Percentiles rank a stretch among this genome's conserved stretches.
phyloP scores from a whole-genome alignment of 2,888 invertebrate genomes.

The Pollenia griseotomentosa region DNA sequence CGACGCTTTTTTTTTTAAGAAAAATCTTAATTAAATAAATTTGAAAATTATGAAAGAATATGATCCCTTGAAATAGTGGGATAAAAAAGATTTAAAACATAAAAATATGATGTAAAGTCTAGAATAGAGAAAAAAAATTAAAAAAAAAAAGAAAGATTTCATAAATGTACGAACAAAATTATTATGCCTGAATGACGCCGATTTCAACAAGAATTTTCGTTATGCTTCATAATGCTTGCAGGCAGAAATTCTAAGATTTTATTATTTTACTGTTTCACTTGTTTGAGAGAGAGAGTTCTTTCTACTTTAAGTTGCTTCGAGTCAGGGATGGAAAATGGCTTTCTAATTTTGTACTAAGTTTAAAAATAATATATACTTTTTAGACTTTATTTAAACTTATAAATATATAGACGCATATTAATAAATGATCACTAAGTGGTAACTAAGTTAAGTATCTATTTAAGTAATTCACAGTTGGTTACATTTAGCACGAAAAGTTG shows the following conservation, averaged over 20 bases:
- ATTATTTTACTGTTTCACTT: background rate
- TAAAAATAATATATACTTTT: too few species aligned
- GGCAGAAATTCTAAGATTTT: slow-evolving; percentile 35
- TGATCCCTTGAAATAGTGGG: background rate
- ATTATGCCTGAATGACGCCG: slow-evolving; percentile 68
- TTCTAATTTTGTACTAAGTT: too few species aligned
- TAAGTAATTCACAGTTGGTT: too few species aligned
- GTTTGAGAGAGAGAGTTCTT: background rate
- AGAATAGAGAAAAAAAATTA: slow-evolving; percentile 20
- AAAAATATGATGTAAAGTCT: slow-evolving; percentile 32
- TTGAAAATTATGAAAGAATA: slow-evolving; percentile 53
- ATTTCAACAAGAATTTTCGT: slow-evolving; percentile 70
- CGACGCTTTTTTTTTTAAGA: slow-evolving; percentile 24
- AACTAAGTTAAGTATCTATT: too few species aligned
- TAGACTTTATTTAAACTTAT: too few species aligned
- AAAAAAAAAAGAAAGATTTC: slow-evolving; percentile 25
- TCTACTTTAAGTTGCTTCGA: background rate
- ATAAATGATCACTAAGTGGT: too few species aligned
- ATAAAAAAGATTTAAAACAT: background rate
- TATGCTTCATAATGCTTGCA: slow-evolving; percentile 59
- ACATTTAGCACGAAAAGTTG: too few species aligned
- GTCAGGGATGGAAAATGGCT: background rate
- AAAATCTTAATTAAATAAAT: slow-evolving; percentile 35
- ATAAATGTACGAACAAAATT: slow-evolving; percentile 17
- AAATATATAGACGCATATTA: too few species aligned